These are phyloP conservation scores for Mythimna impura DNA, from an alignment of 2,888 invertebrate genomes.

Conservation along the genomic window DNA sequence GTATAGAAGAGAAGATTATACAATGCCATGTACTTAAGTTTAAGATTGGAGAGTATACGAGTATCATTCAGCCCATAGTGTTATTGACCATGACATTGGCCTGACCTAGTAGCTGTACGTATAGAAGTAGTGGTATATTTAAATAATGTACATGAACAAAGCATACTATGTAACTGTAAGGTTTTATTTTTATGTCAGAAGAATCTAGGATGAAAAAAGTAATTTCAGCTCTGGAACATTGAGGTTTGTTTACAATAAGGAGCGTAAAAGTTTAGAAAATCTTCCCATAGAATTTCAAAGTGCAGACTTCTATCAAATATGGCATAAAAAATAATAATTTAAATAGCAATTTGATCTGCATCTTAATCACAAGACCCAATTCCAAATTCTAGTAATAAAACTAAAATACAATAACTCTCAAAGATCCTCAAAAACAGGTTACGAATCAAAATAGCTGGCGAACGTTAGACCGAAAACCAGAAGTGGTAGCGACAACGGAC, in stretches of 20 bases:
- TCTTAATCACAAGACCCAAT: slow-evolving; percentile 16
- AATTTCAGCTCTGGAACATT: neutral
- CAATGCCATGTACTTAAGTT: neutral
- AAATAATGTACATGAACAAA: neutral
- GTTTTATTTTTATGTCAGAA: neutral
- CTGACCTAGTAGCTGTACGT: slow-evolving; percentile 10
- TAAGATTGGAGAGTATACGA: neutral
- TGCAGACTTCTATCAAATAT: too few relatives aligned
- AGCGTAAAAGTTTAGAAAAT: neutral
- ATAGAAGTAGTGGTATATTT: neutral
- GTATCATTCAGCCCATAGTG: neutral
- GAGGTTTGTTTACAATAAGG: neutral
- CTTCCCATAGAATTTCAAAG: neutral
- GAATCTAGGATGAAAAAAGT: neutral
- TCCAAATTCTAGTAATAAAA: slow-evolving; percentile 36
- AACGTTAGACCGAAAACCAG: slow-evolving; percentile 80
- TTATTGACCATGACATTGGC: slow-evolving; percentile 4
- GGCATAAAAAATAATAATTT: neutral
- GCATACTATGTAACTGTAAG: neutral
- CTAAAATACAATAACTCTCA: slow-evolving; percentile 53
- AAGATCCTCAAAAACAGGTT: slow-evolving; percentile 73
- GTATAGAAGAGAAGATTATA: neutral
- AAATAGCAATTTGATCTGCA: slow-evolving; percentile 28
- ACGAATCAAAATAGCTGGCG: slow-evolving; percentile 73
- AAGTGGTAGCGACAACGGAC: slow-evolving; percentile 83